Evolutionary conservation across 2,888 invertebrate genomes (phyloP).

Genomic region (Acleris laterana): DNA sequence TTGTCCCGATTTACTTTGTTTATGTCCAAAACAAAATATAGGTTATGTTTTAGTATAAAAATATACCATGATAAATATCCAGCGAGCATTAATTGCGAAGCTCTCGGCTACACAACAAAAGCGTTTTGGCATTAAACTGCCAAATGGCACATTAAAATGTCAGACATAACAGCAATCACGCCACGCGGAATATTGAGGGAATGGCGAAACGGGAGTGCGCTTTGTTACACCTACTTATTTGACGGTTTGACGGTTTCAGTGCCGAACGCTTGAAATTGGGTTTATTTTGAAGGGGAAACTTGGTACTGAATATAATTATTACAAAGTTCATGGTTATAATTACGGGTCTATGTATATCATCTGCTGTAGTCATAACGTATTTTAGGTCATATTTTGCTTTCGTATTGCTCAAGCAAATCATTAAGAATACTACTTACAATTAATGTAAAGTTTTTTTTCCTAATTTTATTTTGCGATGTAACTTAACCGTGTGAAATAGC

Average conservation of each 20-base stretch:
- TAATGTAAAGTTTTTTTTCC: too few relatives aligned
- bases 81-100: conserved; percentile 58
- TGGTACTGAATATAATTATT: too few relatives aligned
- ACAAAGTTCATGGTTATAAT: too few relatives aligned
- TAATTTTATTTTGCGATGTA: too few relatives aligned
- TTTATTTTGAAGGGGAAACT: background rate
- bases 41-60: conserved; percentile 17
- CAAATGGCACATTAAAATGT: conserved; percentile 75
- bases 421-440: too few relatives aligned
- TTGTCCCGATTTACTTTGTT: conserved; percentile 20
- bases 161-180: conserved; percentile 57
- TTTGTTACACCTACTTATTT: background rate
- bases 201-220: conserved; percentile 37
- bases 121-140: conserved; percentile 62
- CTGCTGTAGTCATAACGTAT: too few relatives aligned
- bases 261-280: too few relatives aligned
- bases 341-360: too few relatives aligned
- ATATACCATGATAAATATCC: conserved; percentile 55
- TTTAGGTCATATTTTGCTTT: too few relatives aligned
- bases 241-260: background rate
- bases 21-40: conserved; percentile 25
- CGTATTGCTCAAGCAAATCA: too few relatives aligned
- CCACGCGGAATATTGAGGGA: conserved; percentile 43
- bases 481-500: too few relatives aligned
- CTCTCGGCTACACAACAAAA: conserved; percentile 60